Percentiles rank a stretch among this genome's conserved stretches.
Evolutionary conservation across 1,140 invertebrate species (phyloP).

Genomic region (Pararge aegeria): DNA sequence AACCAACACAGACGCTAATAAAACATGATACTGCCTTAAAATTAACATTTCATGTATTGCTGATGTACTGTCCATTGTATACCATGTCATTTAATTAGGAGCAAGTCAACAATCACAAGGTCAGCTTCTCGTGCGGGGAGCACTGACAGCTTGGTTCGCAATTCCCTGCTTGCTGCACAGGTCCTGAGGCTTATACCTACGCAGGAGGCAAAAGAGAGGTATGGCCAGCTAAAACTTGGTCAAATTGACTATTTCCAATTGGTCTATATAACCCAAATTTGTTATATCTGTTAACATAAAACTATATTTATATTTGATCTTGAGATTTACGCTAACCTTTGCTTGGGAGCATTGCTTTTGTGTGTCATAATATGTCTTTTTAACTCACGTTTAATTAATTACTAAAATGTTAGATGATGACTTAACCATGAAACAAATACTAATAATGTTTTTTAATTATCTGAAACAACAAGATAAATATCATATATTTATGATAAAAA

Average conservation of each 20-base stretch:
- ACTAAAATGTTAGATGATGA: too few relatives aligned
- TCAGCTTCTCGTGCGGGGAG: conserved; percentile 77
- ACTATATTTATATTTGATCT: too few relatives aligned
- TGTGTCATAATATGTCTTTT: too few relatives aligned
- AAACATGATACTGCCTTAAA: not conserved
- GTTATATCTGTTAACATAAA: too few relatives aligned
- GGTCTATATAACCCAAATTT: not conserved
- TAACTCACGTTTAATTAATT: not conserved
- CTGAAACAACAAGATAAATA: too few relatives aligned
- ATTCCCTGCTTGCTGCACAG: conserved; percentile 87
- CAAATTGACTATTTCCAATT: not conserved
- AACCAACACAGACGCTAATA: too few relatives aligned
- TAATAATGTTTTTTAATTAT: too few relatives aligned
- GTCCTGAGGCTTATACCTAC: conserved; percentile 89
- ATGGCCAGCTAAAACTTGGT: conserved; percentile 9
- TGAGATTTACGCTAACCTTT: not conserved
- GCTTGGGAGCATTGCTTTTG: conserved; percentile 10
- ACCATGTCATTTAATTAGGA: conserved; percentile 43
- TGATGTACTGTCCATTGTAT: conserved; percentile 20
- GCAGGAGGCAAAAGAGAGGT: conserved; percentile 88
- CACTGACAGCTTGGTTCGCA: conserved; percentile 86
- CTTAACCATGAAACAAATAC: too few relatives aligned
- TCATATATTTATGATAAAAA: too few relatives aligned
- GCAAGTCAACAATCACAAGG: conserved; percentile 66
- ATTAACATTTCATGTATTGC: conserved; percentile 11